Evolutionary conservation across 53 echinoderm and acorn worm species (phyloP), one percentile per base, ranked within the genome.

Genomic region (Luidia sarsii): DNA sequence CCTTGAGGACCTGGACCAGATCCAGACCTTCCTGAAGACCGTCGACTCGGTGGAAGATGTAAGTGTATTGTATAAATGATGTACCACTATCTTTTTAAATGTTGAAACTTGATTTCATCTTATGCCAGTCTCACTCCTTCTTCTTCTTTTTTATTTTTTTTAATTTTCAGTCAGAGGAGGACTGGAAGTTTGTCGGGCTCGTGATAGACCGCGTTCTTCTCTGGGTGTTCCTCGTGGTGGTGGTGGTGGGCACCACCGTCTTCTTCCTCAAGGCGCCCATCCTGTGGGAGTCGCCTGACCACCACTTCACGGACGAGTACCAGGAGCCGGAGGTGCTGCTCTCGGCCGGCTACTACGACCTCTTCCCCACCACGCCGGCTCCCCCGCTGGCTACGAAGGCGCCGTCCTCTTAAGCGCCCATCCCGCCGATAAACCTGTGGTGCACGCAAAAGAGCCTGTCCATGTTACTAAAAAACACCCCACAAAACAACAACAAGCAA

Each of bases 171-270:
- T 92, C 92, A 10, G 91, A 89, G 56, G 95, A 95, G 57, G 95
- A 95, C 31, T 92, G 95, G 95, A 69, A 87, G 57, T 95, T 81
- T 68, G 86, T 92, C 24, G 92, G 85, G 50, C 77, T 95, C 30
- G 95, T 95, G 59, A 90, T 95, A 60, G 95, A 95, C 48, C 87
- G 92, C 31, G 54, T 87, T 14, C 92, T 95, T 29, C 90, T 92
- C 0, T 95, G 92, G 81, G 71, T 95, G 38, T 95, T 95, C 65
- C 25, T 82, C 4, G 38, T 95, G 34, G 90, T 89, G 0, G 89
- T 84, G 55, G 41, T 85, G 0, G 53, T 87, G 34, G 95, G 95
- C 16, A 92, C 90, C 10, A 32, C 81, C 4, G 82, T 55, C 37
- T 82, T 92, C 48, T 81, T 92, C 73, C 68, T 95, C 33, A 72